Evolutionary conservation across 2,888 invertebrate species (phyloP).

Genomic region (Dolichomitus sp.): DNA sequence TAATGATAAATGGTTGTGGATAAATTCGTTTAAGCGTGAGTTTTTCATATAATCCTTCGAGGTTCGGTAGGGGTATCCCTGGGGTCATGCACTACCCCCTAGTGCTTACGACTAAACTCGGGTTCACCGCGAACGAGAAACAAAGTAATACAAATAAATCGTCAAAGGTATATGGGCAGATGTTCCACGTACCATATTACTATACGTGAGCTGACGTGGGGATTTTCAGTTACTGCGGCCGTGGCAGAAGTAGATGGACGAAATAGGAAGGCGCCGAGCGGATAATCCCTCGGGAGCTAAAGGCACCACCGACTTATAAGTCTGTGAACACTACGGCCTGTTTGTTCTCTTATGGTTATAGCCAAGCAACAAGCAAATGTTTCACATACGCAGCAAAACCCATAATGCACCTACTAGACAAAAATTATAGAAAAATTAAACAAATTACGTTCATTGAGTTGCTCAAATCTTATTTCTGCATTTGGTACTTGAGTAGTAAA

Average conservation of each 20-base stretch:
- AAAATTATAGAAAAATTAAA: background rate
- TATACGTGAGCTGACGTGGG: conserved; percentile 69
- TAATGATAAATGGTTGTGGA: conserved; percentile 26
- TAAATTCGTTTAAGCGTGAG: conserved; percentile 35
- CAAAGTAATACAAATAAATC: conserved; percentile 80
- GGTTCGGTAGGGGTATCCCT: conserved; percentile 44
- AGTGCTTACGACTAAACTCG: conserved; percentile 26
- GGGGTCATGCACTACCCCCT: conserved; percentile 37
- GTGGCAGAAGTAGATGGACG: conserved; percentile 25
- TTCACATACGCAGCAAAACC: conserved; percentile 1
- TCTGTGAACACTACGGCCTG: conserved; percentile 25
- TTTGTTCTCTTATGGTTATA: conserved; percentile 24
- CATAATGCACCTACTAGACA: background rate
- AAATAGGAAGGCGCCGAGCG: conserved; percentile 53
- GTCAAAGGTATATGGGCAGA: conserved; percentile 78
- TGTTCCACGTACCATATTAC: conserved; percentile 64
- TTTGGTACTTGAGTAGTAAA: background rate
- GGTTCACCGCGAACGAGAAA: conserved; percentile 72
- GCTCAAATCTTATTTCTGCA: background rate
- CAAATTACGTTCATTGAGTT: background rate
- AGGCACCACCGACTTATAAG: conserved; percentile 52
- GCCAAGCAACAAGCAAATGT: conserved; percentile 50
- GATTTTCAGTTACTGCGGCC: conserved; percentile 42
- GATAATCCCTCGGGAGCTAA: conserved; percentile 52
- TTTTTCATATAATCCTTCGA: conserved; percentile 34